These are phyloP conservation scores for Leptodactylus fuscus DNA, from an alignment of 2,113 vertebrate species.

Conservation along the genomic window DNA sequence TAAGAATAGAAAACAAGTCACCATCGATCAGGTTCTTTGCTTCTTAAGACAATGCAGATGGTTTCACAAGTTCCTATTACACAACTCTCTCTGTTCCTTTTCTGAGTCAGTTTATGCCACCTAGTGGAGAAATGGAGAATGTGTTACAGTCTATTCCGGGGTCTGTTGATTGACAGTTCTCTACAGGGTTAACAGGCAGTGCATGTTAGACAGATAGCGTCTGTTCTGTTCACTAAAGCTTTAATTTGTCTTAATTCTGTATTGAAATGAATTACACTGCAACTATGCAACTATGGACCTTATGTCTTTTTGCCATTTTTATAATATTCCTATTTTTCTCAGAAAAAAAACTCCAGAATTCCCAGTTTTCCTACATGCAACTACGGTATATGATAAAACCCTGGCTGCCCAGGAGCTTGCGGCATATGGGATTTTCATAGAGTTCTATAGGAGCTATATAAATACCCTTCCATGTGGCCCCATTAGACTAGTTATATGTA, in stretches of 20 bases:
- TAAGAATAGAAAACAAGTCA: not conserved
- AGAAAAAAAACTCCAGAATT: not conserved
- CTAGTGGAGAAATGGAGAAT: not conserved
- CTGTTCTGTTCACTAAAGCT: not conserved
- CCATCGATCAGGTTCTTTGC: not conserved
- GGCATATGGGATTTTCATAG: not conserved
- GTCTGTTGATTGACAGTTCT: not conserved
- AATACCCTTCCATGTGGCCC: not conserved
- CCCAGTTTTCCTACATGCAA: not conserved
- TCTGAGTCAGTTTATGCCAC: conserved; percentile 11
- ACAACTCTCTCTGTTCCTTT: not conserved
- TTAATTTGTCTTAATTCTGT: no score
- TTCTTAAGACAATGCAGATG: not conserved
- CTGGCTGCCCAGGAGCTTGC: no score
- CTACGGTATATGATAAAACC: not conserved
- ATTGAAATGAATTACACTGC: no score
- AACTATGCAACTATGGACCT: no score
- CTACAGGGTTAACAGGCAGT: not conserved
- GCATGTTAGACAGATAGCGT: not conserved
- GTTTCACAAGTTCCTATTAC: not conserved
- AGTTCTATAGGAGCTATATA: not conserved
- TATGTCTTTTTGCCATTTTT: no score
- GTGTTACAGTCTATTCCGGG: not conserved
- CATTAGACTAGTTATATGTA: not conserved
- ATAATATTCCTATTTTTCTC: no score